Base-by-base conservation (phyloP, 2,797 vertebrate genomes). In the Etheostoma perlongum region DNA sequence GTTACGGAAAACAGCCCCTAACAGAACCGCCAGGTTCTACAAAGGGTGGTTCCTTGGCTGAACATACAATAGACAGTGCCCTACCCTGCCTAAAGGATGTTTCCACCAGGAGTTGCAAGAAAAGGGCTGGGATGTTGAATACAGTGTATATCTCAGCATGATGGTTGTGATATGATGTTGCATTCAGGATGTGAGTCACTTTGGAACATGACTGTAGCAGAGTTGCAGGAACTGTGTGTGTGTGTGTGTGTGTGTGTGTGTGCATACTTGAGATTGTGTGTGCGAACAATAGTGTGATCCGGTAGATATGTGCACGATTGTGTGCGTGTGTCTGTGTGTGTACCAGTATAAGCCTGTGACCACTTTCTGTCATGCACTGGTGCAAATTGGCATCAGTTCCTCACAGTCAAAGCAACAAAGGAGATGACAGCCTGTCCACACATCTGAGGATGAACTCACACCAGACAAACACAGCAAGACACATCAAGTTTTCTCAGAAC, bases 311-410 rank as follows among this genome's bases (percentile, higher is more conserved):
- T 40, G 64, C 25, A 21, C 11, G 65, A 42, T 36, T 54, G 53
- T 25, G 67, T 72, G 46, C 59, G 16, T 63, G 15, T 12, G 46
- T 59, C 42, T 44, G 4, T 44, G 23, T 42, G 30, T 59, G n/a
- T 52, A 1, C 61, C n/a, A 15, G 46, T 47, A 36, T 11, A 23
- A 19, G 36, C 59, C 64, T 63, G 62, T 76, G 79, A 74, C 42
- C 46, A 40, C 13, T 66, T 72, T 65, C 79, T 84, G 33, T 61
- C 76, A 55, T 59, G 72, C 54, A 59, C 44, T 10, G 25, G 44
- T 44, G 67, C 72, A 76, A 85, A 78, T 47, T 83, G 74, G 52
- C 76, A 82, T 47, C 18, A 16, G 61, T 74, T 86, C 84, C 70
- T 83, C 72, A 48, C 74, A 79, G 69, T 64, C 59, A 33, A 12